Base-by-base conservation (phyloP, 2,113 vertebrate genomes). In the Sinocyclocheilus rhinocerous region DNA sequence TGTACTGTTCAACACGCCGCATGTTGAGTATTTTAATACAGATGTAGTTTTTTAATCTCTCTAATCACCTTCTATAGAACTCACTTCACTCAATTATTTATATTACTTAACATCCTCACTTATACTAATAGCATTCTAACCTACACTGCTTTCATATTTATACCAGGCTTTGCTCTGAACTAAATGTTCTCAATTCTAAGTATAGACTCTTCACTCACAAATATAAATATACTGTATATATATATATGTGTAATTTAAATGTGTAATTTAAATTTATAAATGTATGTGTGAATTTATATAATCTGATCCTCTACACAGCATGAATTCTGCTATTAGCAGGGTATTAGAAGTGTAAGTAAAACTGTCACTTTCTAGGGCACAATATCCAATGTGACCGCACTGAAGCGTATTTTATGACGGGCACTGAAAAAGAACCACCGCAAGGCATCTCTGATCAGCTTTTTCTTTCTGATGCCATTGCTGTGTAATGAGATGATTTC, bases 401-500 rank as follows among this genome's bases (percentile, higher is more conserved):
- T 45, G 33, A 57, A 61, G 6, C 6, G 6, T 48, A 42, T 24
- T 81, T 69, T 83, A 63, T 85, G 76, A 85, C 10, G 6, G 45
- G 26, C 50, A 55, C 24, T n/a, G 70, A 76, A 82, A 72, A 48
- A 83, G 63, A 45, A 48, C 59, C 45, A 72, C 59, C 11, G 26
- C 65, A 70, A 24, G 9, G 36, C 59, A 26, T 61, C 55, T 73
- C 63, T 89, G 89, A 91, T 93, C 87, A 52, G 86, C 86, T 90
- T 86, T 89, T 89, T 86, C 63, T 69, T 88, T 87, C 87, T 72
- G 42, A 3, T 82, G 85, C 88, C 86, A 59, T 84, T 79, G 55
- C 83, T 84, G 89, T 81, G 81, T 93, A 91, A 93, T 91, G 90
- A 92, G 89, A 92, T 87, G 81, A 91, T 91, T 92, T 90, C 89